phyloP scores from a whole-genome alignment of 2,888 invertebrate species.

The Sesamia inferens region DNA sequence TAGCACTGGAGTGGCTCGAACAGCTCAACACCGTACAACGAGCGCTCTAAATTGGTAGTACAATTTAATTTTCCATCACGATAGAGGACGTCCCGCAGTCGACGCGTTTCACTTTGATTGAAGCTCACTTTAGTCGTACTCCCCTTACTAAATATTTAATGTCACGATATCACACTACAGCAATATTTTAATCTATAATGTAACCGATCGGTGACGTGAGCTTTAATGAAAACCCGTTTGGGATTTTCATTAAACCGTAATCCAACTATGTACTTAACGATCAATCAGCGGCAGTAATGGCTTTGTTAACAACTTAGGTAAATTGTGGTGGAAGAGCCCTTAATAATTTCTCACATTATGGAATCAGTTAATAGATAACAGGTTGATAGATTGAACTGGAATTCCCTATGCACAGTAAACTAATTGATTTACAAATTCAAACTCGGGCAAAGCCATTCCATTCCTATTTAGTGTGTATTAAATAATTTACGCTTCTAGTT shows the following conservation, averaged over 20 bases:
- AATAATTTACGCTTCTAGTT: conserved; percentile 55
- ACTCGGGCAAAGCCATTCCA: conserved; percentile 37
- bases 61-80: conserved; percentile 81
- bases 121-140: conserved; percentile 61
- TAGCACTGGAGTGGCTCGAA: conserved; percentile 59
- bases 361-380: conserved; percentile 55
- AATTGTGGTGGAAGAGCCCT: conserved; percentile 19
- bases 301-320: conserved; percentile 50
- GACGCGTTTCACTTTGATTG: conserved; percentile 70
- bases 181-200: conserved; percentile 36
- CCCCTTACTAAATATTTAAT: conserved; percentile 55
- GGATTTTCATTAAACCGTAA: conserved; percentile 50
- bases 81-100: conserved; percentile 65
- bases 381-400: conserved; percentile 57
- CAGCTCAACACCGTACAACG: conserved; percentile 63
- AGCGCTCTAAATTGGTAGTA: conserved; percentile 72
- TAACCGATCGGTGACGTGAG: conserved; percentile 15
- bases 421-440: conserved; percentile 61
- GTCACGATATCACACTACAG: conserved; percentile 20
- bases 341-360: conserved; percentile 40
- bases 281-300: conserved; percentile 38
- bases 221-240: conserved; percentile 35
- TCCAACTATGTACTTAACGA: conserved; percentile 46
- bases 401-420: conserved; percentile 47
- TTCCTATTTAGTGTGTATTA: conserved; percentile 38